Conservation (phyloP, 2,797 vertebrate species). For the Micromesistius poutassou region DNA sequence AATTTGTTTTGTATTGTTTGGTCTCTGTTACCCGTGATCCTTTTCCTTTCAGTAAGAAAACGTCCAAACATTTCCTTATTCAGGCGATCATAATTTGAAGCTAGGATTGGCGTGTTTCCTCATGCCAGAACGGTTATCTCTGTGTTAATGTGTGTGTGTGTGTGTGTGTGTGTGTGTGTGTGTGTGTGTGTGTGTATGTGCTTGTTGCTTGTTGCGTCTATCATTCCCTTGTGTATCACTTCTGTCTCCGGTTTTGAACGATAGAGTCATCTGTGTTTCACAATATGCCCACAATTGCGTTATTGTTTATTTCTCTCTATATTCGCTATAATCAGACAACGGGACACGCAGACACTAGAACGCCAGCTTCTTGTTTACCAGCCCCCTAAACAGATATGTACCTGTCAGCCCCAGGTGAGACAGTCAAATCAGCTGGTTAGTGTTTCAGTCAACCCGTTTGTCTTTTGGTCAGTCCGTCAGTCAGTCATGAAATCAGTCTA, state of each 20-base stretch:
- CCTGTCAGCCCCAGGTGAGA: background rate
- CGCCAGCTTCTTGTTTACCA: background rate
- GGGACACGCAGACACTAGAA: background rate
- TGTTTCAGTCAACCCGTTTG: background rate
- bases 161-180: conserved; percentile 2
- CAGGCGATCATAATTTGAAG: background rate
- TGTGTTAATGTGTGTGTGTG: background rate
- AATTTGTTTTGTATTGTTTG: background rate
- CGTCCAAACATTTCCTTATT: background rate
- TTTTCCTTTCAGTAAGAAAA: background rate
- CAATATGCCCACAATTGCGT: background rate
- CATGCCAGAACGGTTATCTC: background rate
- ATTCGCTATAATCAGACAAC: background rate
- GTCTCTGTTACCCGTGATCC: background rate
- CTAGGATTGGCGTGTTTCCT: background rate
- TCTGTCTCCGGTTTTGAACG: background rate
- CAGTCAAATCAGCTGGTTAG: background rate
- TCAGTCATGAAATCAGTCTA: background rate
- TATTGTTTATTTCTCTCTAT: background rate
- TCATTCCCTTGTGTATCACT: background rate
- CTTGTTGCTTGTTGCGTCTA: background rate
- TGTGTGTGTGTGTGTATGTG: background rate
- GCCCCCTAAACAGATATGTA: background rate
- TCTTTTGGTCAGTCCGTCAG: background rate
- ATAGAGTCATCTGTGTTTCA: background rate